A percentile compares a stretch with the other conserved stretches of the same genome.
Conservation (phyloP, 30 jellyfish, hydroid and myxozoan species). For the Hydractinia symbiolongicarpus region DNA sequence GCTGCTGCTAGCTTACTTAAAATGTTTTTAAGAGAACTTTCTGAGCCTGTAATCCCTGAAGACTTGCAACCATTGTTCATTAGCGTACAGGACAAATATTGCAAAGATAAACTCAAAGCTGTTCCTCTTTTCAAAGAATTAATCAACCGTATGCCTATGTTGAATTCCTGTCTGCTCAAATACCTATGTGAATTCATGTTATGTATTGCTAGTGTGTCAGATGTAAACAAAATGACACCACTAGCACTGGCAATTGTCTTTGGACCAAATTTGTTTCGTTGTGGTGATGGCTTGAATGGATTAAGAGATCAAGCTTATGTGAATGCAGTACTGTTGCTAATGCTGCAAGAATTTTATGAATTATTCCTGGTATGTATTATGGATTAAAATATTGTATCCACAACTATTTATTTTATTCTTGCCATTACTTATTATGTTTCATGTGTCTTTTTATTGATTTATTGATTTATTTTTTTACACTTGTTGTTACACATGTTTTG, state of each 20-base stretch:
- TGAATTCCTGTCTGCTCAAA: slow-evolving; percentile 49
- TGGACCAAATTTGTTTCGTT: slow-evolving; percentile 96
- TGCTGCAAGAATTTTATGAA: slow-evolving; percentile 53
- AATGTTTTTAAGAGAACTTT: slow-evolving; percentile 69
- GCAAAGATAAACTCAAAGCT: slow-evolving; percentile 35
- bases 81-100: slow-evolving; percentile 44
- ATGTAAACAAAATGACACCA: slow-evolving; percentile 83
- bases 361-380: slow-evolving; percentile 57
- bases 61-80: slow-evolving; percentile 78
- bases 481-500: too few relatives aligned
- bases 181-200: slow-evolving; percentile 60
- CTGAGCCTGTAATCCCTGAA: slow-evolving; percentile 81
- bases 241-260: slow-evolving; percentile 96
- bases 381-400: not conserved
- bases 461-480: too few relatives aligned
- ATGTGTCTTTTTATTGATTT: too few relatives aligned
- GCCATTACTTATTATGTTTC: too few relatives aligned
- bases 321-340: slow-evolving; percentile 63
- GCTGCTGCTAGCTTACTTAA: slow-evolving; percentile 90
- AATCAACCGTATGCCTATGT: slow-evolving; percentile 57
- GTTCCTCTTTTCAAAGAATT: slow-evolving; percentile 29
- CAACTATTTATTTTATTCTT: too few relatives aligned
- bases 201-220: slow-evolving; percentile 55
- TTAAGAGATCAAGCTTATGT: slow-evolving; percentile 93
- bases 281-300: slow-evolving; percentile 93